Evolutionary conservation across 2,888 invertebrate species (phyloP), one percentile per base, ranked within the genome.

Genomic region (Heteromurus nitidus): DNA sequence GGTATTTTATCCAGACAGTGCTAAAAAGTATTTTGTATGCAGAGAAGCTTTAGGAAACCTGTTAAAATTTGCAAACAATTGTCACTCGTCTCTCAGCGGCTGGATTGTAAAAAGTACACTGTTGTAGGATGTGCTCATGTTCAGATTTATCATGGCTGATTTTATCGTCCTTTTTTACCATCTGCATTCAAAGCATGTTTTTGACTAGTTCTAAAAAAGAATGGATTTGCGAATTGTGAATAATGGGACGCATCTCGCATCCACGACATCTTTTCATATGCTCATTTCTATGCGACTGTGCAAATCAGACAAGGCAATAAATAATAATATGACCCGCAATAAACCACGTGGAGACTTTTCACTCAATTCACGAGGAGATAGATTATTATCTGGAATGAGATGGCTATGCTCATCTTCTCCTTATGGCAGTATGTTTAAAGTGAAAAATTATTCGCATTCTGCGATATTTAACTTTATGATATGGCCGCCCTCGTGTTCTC

Each of bases 271-370:
- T 36, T 24, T 26, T 16, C 16, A n/a, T 58, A 1, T 58, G 28
- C 26, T 26, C 9, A 58, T 26, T 24, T 13, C 5, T 5, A 16
- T n/a, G n/a, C 18, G n/a, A 18, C 31, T 62, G 62, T 62, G 31
- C 30, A 31, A 20, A 31, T 62, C n/a, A 31, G 31, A 31, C n/a
- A n/a, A n/a, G n/a, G n/a, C 62, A 62, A 62, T 62, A 62, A 62
- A 62, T 62, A 31, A 62, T 31, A 62, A 22, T 22, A 58, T 58
- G n/a, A 58, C n/a, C 62, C n/a, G n/a, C n/a, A n/a, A n/a, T n/a
- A n/a, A n/a, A n/a, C n/a, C n/a, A n/a, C n/a, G n/a, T n/a, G n/a
- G n/a, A n/a, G n/a, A n/a, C n/a, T n/a, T n/a, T n/a, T n/a, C n/a
- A n/a, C n/a, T n/a, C n/a, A n/a, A n/a, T n/a, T n/a, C n/a, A n/a